phyloP scores from a whole-genome alignment of 1,140 invertebrate species.

The Drosophila lini region DNA sequence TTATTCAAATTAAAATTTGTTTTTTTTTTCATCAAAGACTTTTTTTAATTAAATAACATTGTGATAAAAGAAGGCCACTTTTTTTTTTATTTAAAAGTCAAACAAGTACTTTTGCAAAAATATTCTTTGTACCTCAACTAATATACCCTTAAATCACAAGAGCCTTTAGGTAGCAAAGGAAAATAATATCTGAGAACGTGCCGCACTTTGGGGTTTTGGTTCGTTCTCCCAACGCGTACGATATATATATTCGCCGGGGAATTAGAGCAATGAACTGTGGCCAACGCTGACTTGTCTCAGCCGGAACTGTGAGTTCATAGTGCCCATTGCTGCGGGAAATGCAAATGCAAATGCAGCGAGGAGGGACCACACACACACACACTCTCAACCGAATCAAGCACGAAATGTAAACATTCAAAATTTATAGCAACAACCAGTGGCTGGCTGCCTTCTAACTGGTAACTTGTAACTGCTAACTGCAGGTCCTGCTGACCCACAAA shows the following conservation, averaged over 20 bases:
- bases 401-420: slow-evolving; percentile 75
- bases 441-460: slow-evolving; percentile 7
- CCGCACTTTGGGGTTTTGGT: slow-evolving; percentile 26
- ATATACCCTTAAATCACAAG: slow-evolving; percentile 1
- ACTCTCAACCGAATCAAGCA: slow-evolving; percentile 33
- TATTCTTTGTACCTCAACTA: neutral
- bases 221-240: slow-evolving; percentile 29
- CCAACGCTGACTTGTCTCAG: slow-evolving; percentile 55
- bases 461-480: slow-evolving; percentile 22
- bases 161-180: slow-evolving; percentile 4
- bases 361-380: slow-evolving; percentile 15
- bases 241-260: slow-evolving; percentile 36
- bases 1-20: neutral
- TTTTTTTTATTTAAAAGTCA: too few species aligned
- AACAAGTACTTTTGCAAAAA: too few species aligned
- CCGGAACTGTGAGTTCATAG: slow-evolving; percentile 77
- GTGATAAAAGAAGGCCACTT: neutral
- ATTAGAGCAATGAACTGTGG: slow-evolving; percentile 75
- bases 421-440: slow-evolving; percentile 55
- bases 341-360: slow-evolving; percentile 17
- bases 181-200: slow-evolving; percentile 44
- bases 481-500: slow-evolving; percentile 68
- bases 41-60: neutral
- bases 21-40: neutral
- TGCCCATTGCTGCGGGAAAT: slow-evolving; percentile 67